Evolutionary conservation across 1,140 invertebrate genomes (phyloP).

Genomic region (Drosophila truncata): DNA sequence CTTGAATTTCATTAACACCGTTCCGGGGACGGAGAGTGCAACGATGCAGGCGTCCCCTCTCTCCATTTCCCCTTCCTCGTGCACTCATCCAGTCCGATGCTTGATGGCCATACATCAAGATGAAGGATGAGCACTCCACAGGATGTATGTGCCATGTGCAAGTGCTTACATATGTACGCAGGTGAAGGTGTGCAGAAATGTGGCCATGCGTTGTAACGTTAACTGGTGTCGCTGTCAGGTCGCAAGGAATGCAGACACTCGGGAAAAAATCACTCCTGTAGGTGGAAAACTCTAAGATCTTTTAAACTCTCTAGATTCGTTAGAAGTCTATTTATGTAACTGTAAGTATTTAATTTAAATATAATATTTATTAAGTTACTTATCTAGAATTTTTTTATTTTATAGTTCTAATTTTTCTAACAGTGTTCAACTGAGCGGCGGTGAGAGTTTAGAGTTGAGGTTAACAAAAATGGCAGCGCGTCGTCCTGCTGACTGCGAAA

Average conservation of each 20-base stretch:
- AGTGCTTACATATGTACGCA: conserved; percentile 37
- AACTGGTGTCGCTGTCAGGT: conserved; percentile 70
- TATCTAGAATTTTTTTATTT: background rate
- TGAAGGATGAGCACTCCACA: conserved; percentile 65
- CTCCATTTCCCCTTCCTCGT: background rate
- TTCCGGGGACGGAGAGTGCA: conserved; percentile 53
- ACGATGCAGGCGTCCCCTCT: conserved; percentile 4
- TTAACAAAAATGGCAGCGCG: conserved; percentile 66
- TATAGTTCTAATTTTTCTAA: background rate
- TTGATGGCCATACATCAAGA: conserved; percentile 75
- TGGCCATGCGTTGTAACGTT: conserved; percentile 61
- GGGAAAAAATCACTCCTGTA: background rate
- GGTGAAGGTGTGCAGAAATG: conserved; percentile 43
- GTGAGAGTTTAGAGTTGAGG: conserved; percentile 42
- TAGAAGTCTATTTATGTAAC: background rate
- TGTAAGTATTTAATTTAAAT: background rate
- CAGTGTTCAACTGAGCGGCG: conserved; percentile 3
- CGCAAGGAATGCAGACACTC: conserved; percentile 17
- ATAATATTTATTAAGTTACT: background rate
- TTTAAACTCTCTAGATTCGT: background rate
- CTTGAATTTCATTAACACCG: conserved; percentile 78
- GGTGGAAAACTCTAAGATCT: background rate
- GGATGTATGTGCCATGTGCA: conserved; percentile 47
- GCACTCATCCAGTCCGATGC: conserved; percentile 26
- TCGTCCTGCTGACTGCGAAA: conserved; percentile 48